These are phyloP conservation scores for Lethenteron reissneri DNA, from an alignment of 2,113 vertebrate species.

Conservation along the genomic window DNA sequence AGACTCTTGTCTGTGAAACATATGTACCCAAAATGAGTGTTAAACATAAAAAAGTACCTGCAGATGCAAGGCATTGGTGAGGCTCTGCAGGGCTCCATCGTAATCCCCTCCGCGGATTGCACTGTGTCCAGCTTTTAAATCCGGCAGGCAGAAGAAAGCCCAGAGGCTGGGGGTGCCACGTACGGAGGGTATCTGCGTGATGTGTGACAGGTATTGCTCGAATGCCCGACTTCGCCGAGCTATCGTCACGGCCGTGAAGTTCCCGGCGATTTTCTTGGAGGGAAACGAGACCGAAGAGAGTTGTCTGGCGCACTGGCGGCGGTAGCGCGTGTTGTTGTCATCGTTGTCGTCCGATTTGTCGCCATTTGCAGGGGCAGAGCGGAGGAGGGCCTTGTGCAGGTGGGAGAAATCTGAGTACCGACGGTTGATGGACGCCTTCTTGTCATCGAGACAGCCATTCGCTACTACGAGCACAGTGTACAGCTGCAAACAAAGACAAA, in stretches of 20 bases:
- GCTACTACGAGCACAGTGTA: slow-evolving; percentile 69
- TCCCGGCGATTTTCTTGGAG: slow-evolving; percentile 51
- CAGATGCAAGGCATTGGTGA: slow-evolving; percentile 50
- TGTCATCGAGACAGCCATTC: slow-evolving; percentile 35
- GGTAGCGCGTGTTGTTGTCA: slow-evolving; percentile 9
- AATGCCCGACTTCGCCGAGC: slow-evolving; percentile 75
- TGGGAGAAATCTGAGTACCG: slow-evolving; percentile 70
- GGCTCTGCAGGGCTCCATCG: slow-evolving; percentile 43
- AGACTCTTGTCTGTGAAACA: too few species aligned
- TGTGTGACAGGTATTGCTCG: slow-evolving; percentile 62
- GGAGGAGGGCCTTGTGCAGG: slow-evolving; percentile 33
- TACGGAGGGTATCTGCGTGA: slow-evolving; percentile 39
- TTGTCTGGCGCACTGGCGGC: slow-evolving; percentile 33
- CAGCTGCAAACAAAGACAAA: slow-evolving; percentile 25
- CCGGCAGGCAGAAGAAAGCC: slow-evolving; percentile 58
- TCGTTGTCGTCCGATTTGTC: too few species aligned
- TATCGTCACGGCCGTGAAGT: slow-evolving; percentile 70
- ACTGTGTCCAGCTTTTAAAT: slow-evolving; percentile 42
- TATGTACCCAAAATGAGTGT: too few species aligned
- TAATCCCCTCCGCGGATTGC: slow-evolving; percentile 48
- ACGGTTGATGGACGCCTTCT: slow-evolving; percentile 42
- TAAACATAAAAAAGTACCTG: slow-evolving; percentile 18
- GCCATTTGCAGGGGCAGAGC: too few species aligned
- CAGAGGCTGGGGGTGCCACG: slow-evolving; percentile 33
- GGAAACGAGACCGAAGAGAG: slow-evolving; percentile 61